Percentiles rank a stretch among this genome's conserved stretches.
Evolutionary conservation across 2,888 invertebrate genomes (phyloP).

Genomic region (Ectemnius lituratus): DNA sequence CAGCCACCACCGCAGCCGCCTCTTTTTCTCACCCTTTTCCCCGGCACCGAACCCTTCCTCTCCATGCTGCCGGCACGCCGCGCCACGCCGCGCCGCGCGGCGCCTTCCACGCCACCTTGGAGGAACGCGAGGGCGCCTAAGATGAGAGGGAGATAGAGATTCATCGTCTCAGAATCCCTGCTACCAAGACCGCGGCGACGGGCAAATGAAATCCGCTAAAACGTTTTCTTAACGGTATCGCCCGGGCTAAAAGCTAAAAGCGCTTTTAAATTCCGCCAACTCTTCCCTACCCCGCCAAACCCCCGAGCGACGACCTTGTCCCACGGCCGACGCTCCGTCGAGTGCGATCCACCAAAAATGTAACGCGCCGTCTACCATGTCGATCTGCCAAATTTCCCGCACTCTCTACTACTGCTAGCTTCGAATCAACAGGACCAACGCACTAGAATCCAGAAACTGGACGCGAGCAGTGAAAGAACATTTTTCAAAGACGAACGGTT

Average conservation of each 20-base stretch:
- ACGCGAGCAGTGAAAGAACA: too few species aligned
- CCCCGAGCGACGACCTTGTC: constrained; percentile 7
- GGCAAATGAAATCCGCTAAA: constrained; percentile 74
- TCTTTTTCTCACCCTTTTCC: constrained; percentile 61
- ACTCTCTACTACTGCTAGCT: too few species aligned
- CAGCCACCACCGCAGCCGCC: constrained; percentile 37
- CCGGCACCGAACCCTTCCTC: constrained; percentile 27
- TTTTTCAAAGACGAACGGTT: too few species aligned
- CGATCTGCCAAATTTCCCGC: too few species aligned
- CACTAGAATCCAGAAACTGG: too few species aligned
- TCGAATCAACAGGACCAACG: too few species aligned
- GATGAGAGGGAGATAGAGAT: constrained; percentile 42
- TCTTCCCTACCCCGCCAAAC: constrained; percentile 21
- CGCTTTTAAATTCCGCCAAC: constrained; percentile 72
- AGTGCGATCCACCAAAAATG: too few species aligned
- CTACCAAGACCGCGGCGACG: constrained; percentile 56
- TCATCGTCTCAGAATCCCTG: constrained; percentile 58
- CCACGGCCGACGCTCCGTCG: constrained; percentile 6
- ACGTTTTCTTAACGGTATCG: constrained; percentile 74
- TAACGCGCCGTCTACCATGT: too few species aligned
- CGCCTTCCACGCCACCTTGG: constrained; percentile 40
- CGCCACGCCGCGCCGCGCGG: too few species aligned
- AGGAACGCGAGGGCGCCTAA: not conserved
- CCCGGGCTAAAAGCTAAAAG: constrained; percentile 73
- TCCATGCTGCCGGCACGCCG: constrained; percentile 20